Evolutionary conservation across 2,888 invertebrate genomes (phyloP).

Genomic region (Pecten maximus): DNA sequence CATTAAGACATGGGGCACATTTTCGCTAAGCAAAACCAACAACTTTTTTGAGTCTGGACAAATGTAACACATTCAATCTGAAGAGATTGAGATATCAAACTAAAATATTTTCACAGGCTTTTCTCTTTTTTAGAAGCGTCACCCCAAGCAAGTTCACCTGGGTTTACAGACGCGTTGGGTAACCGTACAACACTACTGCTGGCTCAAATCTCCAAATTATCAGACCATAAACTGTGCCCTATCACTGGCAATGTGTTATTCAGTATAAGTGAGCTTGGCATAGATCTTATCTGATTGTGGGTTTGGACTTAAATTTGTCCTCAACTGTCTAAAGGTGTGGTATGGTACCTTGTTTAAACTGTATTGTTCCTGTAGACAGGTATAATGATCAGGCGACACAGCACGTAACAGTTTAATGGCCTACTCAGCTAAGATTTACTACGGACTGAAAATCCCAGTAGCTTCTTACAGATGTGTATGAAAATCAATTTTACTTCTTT

Average conservation of each 20-base stretch:
- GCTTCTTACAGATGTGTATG: background rate
- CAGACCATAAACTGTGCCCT: conserved; percentile 5
- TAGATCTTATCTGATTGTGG: background rate
- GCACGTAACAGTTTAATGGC: background rate
- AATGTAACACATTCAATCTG: background rate
- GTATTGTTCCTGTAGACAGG: background rate
- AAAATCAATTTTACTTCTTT: background rate
- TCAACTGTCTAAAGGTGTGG: background rate
- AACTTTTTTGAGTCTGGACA: background rate
- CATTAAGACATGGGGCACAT: conserved; percentile 24
- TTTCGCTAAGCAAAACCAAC: conserved; percentile 22
- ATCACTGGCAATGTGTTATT: background rate
- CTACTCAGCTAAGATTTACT: background rate
- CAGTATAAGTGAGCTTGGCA: background rate
- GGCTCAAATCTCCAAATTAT: background rate
- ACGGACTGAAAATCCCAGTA: background rate
- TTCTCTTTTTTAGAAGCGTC: background rate
- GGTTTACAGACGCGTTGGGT: background rate
- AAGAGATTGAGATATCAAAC: conserved; percentile 21
- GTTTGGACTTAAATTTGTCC: background rate
- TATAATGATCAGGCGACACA: background rate
- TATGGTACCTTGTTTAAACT: background rate
- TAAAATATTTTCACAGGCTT: conserved; percentile 21
- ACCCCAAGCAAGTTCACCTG: conserved; percentile 4
- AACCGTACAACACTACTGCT: background rate